Evolutionary conservation across 2,888 invertebrate species (phyloP), one percentile per base, ranked within the genome.

Genomic region (Caenorhabditis auriculariae): DNA sequence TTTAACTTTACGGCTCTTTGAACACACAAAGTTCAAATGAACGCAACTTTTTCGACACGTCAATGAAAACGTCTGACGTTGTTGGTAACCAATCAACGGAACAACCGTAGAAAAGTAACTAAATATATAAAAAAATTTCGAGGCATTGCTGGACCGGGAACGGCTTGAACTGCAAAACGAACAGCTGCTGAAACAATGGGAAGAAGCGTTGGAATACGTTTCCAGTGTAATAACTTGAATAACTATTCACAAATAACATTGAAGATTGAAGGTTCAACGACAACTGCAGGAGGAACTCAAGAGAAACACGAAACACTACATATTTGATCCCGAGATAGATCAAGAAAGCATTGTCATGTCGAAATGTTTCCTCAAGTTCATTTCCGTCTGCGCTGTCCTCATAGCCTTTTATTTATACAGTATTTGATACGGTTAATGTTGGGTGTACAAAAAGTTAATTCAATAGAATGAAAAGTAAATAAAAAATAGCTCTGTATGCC

Each of bases 81-180:
- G 50, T 52, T 53, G 21, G 52, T 60, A 27, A 27, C 19, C 23
- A 27, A 35, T 35, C 26, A 23, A 29, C 24, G 17, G n/a, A 47
- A 47, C 19, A 17, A 32, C 27, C n/a, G n/a, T 35, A 21, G 17
- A 47, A n/a, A 29, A 29, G 29, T 17, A 35, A 38, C 17, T 47
- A 27, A 12, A 35, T 35, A 9, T 12, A 35, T 35, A 35, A 9
- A 9, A 15, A 12, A 35, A 35, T 15, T 37, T 61, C 26, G 54
- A 69, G 48, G 58, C 62, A n/a, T 51, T 61, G 53, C 57, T 66
- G 21, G 69, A 69, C 44, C 55, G 70, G 9, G 70, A 70, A 45
- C 39, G 60, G 27, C 55, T 70, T 21, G 70, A 70, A 50, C 56
- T 70, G 9, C 70, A 70, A 59, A 70, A 70, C 56, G 70, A 70